These are phyloP conservation scores for Sphaeridia pumilis DNA, from an alignment of 2,888 invertebrate species.

Conservation along the genomic window DNA sequence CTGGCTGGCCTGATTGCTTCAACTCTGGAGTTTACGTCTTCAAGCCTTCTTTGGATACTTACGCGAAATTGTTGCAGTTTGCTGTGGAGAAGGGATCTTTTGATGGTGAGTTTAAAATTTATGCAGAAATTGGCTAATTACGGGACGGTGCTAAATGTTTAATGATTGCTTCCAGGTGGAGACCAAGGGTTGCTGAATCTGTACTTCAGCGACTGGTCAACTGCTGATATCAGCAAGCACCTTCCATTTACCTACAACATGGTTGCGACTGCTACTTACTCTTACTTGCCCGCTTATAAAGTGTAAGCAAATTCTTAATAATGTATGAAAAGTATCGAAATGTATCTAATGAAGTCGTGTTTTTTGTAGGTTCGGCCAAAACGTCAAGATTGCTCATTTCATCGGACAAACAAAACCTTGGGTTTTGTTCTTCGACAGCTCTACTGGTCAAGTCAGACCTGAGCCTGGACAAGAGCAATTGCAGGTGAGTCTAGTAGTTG, in stretches of 20 bases:
- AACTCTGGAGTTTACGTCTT: slow-evolving; percentile 98
- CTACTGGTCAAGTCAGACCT: slow-evolving; percentile 53
- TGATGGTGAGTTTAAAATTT: slow-evolving; percentile 56
- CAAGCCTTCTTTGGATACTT: slow-evolving; percentile 79
- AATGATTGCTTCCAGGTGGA: slow-evolving; percentile 45
- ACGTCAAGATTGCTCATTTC: slow-evolving; percentile 94
- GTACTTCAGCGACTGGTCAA: slow-evolving; percentile 90
- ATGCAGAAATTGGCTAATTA: no score
- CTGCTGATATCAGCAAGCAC: slow-evolving; percentile 78
- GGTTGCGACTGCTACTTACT: slow-evolving; percentile 88
- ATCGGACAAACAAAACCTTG: slow-evolving; percentile 94
- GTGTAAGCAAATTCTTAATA: slow-evolving; percentile 54
- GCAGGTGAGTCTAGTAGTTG: slow-evolving; percentile 43
- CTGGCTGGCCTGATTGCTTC: slow-evolving; percentile 98
- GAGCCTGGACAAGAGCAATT: slow-evolving; percentile 54
- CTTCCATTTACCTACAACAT: slow-evolving; percentile 97
- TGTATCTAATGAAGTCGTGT: no score
- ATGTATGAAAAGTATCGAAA: no score
- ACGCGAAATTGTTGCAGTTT: slow-evolving; percentile 62
- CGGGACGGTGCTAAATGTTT: not conserved
- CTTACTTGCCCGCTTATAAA: slow-evolving; percentile 95
- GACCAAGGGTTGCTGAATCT: slow-evolving; percentile 93
- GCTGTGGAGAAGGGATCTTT: slow-evolving; percentile 84
- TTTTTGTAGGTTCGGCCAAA: slow-evolving; percentile 64
- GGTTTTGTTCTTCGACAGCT: slow-evolving; percentile 73